Conservation (phyloP, 2,113 vertebrate species). For the Bungarus multicinctus region DNA sequence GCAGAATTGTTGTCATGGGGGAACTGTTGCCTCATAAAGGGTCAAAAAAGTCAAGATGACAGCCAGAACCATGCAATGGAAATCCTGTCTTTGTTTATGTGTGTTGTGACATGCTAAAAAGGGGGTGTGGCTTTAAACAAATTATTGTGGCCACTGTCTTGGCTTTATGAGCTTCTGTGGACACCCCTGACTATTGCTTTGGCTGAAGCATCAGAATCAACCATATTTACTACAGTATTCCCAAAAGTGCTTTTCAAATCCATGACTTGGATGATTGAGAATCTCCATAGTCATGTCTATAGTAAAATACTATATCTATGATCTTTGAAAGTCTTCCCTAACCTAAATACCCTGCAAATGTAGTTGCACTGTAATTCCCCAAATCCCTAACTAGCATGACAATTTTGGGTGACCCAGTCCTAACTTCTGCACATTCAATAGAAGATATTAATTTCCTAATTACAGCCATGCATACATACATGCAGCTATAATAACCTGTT, state of each 20-base stretch:
- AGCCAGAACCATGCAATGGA: background rate
- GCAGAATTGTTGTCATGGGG: background rate
- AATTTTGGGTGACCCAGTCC: background rate
- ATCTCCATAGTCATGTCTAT: slow-evolving; percentile 39
- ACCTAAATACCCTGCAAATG: background rate
- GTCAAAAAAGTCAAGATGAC: background rate
- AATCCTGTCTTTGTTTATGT: background rate
- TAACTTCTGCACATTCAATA: background rate
- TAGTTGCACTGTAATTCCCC: background rate
- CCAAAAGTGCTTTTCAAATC: background rate
- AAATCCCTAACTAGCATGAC: background rate
- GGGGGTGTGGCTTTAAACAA: background rate
- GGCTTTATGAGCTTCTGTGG: background rate
- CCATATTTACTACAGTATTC: slow-evolving; percentile 37
- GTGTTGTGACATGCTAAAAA: background rate
- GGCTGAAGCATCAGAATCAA: slow-evolving; percentile 51
- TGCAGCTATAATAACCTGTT: background rate
- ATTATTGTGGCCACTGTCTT: background rate
- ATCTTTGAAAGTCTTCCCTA: slow-evolving; percentile 42
- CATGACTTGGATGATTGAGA: background rate
- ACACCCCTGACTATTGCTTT: background rate
- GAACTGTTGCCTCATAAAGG: background rate
- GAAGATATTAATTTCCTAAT: background rate
- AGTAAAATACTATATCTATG: slow-evolving; percentile 61
- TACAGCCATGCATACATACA: background rate